These are phyloP conservation scores for Gibbula magus DNA, from an alignment of 2,888 invertebrate species.

Conservation along the genomic window DNA sequence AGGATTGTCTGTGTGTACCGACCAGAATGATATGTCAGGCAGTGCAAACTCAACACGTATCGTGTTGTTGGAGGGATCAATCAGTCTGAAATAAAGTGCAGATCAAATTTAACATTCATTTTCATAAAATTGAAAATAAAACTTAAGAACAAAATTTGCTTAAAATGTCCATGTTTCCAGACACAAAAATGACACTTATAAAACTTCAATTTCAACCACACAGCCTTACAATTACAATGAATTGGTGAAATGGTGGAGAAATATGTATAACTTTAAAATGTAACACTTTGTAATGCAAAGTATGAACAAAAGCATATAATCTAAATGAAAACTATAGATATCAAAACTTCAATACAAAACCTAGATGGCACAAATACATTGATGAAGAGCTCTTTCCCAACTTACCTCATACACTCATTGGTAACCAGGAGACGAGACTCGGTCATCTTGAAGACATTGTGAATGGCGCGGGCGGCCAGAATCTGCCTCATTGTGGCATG, in stretches of 20 bases:
- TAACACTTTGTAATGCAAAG: background rate
- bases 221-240: too few species aligned
- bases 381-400: background rate
- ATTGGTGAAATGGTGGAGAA: too few species aligned
- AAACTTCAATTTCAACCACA: too few species aligned
- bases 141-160: too few species aligned
- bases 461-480: slow-evolving; percentile 75
- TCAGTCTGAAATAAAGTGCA: slow-evolving; percentile 57
- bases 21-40: slow-evolving; percentile 74
- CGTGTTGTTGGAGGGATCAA: slow-evolving; percentile 71
- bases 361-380: background rate
- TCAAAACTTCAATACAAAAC: background rate
- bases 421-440: slow-evolving; percentile 72
- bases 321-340: background rate
- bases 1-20: slow-evolving; percentile 74
- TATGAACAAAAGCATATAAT: background rate
- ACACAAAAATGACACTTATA: too few species aligned
- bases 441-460: slow-evolving; percentile 75
- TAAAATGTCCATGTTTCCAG: too few species aligned
- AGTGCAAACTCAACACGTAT: slow-evolving; percentile 70
- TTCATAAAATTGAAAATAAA: too few species aligned
- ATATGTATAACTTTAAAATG: too few species aligned
- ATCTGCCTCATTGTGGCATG: slow-evolving; percentile 74
- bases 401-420: slow-evolving; percentile 69
- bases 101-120: too few species aligned